These are phyloP conservation scores for Hydrolagus affinis DNA, from an alignment of 2,113 vertebrate species.

Conservation along the genomic window DNA sequence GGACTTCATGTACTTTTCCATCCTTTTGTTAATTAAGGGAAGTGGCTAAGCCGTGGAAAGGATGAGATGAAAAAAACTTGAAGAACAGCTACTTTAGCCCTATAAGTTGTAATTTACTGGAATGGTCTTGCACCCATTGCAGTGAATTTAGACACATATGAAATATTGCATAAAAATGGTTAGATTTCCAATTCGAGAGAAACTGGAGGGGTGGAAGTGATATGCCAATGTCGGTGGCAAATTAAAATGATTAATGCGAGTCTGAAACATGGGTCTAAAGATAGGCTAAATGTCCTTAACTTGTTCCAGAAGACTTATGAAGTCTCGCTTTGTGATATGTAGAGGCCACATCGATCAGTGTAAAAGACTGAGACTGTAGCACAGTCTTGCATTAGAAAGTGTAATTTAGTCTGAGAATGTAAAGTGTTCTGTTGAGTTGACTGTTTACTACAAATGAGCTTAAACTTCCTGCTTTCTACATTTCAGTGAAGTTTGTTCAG, in stretches of 20 bases:
- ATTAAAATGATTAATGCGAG: background rate
- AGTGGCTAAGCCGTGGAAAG: background rate
- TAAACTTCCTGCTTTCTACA: background rate
- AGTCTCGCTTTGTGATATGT: background rate
- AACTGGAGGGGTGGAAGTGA: no score
- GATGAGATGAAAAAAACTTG: background rate
- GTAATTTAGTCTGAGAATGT: background rate
- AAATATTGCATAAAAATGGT: slow-evolving; percentile 25
- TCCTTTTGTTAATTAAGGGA: background rate
- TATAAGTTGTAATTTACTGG: slow-evolving; percentile 12
- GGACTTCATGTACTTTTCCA: background rate
- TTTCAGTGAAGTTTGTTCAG: background rate
- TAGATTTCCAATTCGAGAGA: slow-evolving; percentile 1
- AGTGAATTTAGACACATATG: slow-evolving; percentile 1
- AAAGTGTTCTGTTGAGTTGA: background rate
- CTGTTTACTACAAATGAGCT: background rate
- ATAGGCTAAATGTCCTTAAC: background rate
- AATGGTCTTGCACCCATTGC: slow-evolving; percentile 22
- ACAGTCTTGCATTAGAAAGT: background rate
- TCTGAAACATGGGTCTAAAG: background rate
- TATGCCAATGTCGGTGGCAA: background rate
- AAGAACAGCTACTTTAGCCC: slow-evolving; percentile 8
- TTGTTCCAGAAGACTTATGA: background rate
- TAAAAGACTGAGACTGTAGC: background rate
- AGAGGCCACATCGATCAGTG: background rate